A percentile compares a stretch with the other conserved stretches of the same genome.
Evolutionary conservation across 2,888 invertebrate genomes (phyloP).

Genomic region (Oscheius onirici): DNA sequence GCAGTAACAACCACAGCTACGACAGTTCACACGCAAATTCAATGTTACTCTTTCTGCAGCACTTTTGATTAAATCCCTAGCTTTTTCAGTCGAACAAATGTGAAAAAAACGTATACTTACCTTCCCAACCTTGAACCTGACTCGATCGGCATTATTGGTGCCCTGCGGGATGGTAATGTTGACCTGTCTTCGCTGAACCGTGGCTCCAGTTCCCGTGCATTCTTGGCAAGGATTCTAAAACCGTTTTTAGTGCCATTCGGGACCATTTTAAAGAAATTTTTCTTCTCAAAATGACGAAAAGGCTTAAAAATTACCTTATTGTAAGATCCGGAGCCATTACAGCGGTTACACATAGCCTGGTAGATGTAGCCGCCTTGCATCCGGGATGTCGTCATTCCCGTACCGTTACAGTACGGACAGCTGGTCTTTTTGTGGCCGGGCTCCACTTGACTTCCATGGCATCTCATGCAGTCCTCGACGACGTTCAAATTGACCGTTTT

Average conservation of each 20-base stretch:
- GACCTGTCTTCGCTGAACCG: constrained; percentile 84
- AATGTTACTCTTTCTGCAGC: too few relatives aligned
- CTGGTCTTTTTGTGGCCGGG: constrained; percentile 84
- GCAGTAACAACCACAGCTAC: too few relatives aligned
- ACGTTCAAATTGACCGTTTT: constrained; percentile 92
- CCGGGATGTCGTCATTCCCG: constrained; percentile 83
- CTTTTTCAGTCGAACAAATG: constrained; percentile 16
- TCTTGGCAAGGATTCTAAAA: constrained; percentile 75
- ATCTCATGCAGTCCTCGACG: constrained; percentile 89
- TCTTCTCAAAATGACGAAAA: too few relatives aligned
- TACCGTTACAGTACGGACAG: constrained; percentile 93
- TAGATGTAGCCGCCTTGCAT: constrained; percentile 75
- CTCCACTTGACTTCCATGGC: constrained; percentile 85
- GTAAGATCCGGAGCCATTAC: constrained; percentile 86
- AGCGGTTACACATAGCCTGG: constrained; percentile 76
- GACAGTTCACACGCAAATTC: too few relatives aligned
- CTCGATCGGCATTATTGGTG: constrained; percentile 95
- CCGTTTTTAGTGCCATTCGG: too few relatives aligned
- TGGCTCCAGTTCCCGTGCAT: constrained; percentile 89
- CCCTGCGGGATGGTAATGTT: constrained; percentile 91
- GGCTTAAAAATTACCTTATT: constrained; percentile 84
- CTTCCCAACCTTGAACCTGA: constrained; percentile 89
- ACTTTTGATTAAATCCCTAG: too few relatives aligned
- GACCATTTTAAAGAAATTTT: too few relatives aligned
- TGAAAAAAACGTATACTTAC: constrained; percentile 35